phyloP scores from a whole-genome alignment of 2,888 invertebrate species.

The Germaria angustata region DNA sequence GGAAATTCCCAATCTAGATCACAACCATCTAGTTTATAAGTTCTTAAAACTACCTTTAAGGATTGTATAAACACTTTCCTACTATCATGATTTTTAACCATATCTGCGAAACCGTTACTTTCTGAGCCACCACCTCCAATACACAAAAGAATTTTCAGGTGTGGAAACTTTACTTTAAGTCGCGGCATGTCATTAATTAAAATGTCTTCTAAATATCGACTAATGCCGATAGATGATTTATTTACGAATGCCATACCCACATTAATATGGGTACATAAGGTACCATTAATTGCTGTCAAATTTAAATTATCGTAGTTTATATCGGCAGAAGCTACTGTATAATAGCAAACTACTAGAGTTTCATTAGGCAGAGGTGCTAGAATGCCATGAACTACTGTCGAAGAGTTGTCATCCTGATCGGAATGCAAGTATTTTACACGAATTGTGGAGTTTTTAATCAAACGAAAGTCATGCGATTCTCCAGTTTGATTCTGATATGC shows the following conservation, averaged over 20 bases:
- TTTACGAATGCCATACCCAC: conserved; percentile 86
- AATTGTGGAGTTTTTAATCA: conserved; percentile 66
- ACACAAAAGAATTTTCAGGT: conserved; percentile 88
- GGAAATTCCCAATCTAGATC: conserved; percentile 95
- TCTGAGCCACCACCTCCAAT: conserved; percentile 83
- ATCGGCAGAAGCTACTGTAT: conserved; percentile 81
- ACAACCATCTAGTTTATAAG: conserved; percentile 75
- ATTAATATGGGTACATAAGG: conserved; percentile 91
- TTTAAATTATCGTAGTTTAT: conserved; percentile 76
- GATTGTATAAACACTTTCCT: conserved; percentile 84
- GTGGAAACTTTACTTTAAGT: conserved; percentile 83
- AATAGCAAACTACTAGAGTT: conserved; percentile 84
- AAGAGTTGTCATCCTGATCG: conserved; percentile 29
- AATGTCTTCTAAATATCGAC: conserved; percentile 77
- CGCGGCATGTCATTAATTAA: conserved; percentile 72
- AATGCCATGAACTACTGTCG: not conserved
- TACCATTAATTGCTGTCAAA: conserved; percentile 84
- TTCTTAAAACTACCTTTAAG: conserved; percentile 79
- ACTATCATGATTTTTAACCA: conserved; percentile 86
- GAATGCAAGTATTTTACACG: conserved; percentile 60
- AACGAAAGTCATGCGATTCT: conserved; percentile 71
- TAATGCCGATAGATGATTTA: conserved; percentile 83
- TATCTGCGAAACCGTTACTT: conserved; percentile 85
- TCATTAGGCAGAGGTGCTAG: conserved; percentile 50
- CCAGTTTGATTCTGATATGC: conserved; percentile 68